phyloP scores from a whole-genome alignment of 2,888 invertebrate species.

The Tinea trinotella region DNA sequence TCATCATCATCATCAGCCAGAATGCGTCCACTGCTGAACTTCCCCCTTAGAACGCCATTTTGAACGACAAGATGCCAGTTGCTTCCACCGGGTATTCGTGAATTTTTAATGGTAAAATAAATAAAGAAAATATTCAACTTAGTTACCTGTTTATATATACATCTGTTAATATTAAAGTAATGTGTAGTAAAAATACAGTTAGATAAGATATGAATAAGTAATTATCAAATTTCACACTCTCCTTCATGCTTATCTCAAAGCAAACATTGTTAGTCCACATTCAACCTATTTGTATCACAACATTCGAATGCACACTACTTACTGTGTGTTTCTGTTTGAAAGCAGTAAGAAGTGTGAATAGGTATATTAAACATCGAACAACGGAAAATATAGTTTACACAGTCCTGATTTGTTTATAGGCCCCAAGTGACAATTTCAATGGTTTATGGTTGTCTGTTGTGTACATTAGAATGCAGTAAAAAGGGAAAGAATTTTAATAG shows the following conservation, averaged over 20 bases:
- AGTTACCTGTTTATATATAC: too few species aligned
- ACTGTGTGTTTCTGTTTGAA: constrained; percentile 26
- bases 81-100: too few species aligned
- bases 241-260: constrained; percentile 51
- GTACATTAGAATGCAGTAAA: constrained; percentile 50
- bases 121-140: too few species aligned
- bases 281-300: background rate
- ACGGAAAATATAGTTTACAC: constrained; percentile 4
- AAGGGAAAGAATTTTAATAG: constrained; percentile 56
- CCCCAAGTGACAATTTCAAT: constrained; percentile 36
- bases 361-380: constrained; percentile 29
- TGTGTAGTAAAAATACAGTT: background rate
- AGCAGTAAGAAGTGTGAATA: constrained; percentile 33
- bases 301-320: constrained; percentile 16
- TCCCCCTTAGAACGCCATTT: too few species aligned
- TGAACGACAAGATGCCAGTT: too few species aligned
- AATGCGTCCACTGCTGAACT: too few species aligned
- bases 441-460: constrained; percentile 41
- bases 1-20: too few species aligned
- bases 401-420: constrained; percentile 35
- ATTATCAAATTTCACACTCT: constrained; percentile 64
- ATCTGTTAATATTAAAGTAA: too few species aligned
- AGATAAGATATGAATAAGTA: constrained; percentile 62
- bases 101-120: too few species aligned
- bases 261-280: constrained; percentile 52